Evolutionary conservation across 2,113 vertebrate genomes (phyloP).

Genomic region (Mormyrus iriodes): DNA sequence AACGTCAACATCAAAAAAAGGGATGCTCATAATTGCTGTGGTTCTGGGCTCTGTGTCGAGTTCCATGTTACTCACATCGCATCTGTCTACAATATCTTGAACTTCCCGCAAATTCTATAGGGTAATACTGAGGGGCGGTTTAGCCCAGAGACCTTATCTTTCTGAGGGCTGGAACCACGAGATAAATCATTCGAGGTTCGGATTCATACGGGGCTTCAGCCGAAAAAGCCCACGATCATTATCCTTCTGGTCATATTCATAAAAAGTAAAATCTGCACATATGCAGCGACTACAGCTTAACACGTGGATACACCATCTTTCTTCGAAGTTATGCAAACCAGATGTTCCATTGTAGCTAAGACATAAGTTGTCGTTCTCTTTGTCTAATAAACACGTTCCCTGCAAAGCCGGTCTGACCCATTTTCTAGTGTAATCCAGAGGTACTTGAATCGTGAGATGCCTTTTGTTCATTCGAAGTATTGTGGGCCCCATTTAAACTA

Average conservation of each 20-base stretch:
- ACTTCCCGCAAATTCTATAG: not conserved
- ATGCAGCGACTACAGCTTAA: not conserved
- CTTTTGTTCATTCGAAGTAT: not conserved
- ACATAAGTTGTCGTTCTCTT: not conserved
- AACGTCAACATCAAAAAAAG: not conserved
- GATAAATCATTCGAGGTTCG: not conserved
- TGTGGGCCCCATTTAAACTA: not conserved
- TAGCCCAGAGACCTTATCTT: not conserved
- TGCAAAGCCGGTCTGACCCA: not conserved
- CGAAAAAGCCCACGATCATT: not conserved
- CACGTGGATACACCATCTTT: not conserved
- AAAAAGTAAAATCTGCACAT: not conserved
- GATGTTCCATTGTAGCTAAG: not conserved
- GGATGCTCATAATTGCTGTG: not conserved
- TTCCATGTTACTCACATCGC: not conserved
- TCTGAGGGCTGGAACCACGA: not conserved
- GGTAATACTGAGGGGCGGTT: not conserved
- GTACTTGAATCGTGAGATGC: not conserved
- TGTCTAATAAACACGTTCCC: not conserved
- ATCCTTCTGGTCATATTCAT: not conserved
- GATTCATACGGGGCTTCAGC: not conserved
- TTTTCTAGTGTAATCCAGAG: not conserved
- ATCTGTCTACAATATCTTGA: not conserved
- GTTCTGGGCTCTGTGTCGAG: not conserved
- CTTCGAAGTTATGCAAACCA: not conserved